Conservation (phyloP, 2,113 vertebrate species). For the Gymnarchus niloticus region DNA sequence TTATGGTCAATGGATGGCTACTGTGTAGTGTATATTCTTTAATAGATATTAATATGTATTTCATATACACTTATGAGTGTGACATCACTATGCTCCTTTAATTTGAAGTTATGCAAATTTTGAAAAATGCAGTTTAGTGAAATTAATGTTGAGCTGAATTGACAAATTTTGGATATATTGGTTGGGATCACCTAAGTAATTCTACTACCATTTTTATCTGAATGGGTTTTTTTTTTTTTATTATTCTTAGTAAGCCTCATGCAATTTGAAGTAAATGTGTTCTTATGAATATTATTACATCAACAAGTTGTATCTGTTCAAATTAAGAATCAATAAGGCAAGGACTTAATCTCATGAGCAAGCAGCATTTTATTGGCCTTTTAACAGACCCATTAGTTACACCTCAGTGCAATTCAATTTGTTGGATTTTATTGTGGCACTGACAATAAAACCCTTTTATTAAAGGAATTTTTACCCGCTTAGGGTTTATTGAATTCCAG, state of each 20-base stretch:
- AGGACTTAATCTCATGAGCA: constrained; percentile 4
- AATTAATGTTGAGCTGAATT: background rate
- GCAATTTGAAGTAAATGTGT: background rate
- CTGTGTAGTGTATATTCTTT: background rate
- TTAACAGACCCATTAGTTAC: constrained; percentile 52
- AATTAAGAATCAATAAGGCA: background rate
- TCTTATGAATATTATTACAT: background rate
- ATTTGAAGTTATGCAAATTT: background rate
- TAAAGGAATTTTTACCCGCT: constrained; percentile 62
- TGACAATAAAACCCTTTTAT: constrained; percentile 61
- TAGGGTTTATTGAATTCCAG: constrained; percentile 59
- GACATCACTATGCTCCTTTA: background rate
- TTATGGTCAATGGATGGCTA: background rate
- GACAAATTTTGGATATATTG: background rate
- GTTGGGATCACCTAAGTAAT: background rate
- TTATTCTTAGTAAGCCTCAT: background rate
- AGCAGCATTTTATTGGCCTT: constrained; percentile 58
- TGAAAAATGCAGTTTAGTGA: background rate
- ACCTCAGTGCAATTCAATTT: constrained; percentile 48
- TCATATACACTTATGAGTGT: background rate
- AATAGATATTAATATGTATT: background rate
- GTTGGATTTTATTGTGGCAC: constrained; percentile 56
- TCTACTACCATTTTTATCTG: background rate
- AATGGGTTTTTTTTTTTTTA: background rate
- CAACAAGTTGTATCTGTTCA: background rate